These are phyloP conservation scores for Chelonus formosanus DNA, from an alignment of 2,888 invertebrate genomes.

Conservation along the genomic window DNA sequence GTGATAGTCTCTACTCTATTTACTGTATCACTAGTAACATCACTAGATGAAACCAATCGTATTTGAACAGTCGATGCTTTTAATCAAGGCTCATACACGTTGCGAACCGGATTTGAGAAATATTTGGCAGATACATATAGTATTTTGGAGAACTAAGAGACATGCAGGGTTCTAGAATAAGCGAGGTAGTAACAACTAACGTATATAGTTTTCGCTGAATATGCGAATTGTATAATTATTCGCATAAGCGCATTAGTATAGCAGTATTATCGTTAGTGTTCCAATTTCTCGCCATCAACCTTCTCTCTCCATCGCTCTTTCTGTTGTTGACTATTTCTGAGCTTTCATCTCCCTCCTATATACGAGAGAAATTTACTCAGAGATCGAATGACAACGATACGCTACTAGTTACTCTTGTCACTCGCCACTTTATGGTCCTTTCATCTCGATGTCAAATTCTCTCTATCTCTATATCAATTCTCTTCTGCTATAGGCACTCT, in stretches of 20 bases:
- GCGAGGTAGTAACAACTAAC: neutral
- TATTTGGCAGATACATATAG: too few species aligned
- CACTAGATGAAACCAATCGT: too few species aligned
- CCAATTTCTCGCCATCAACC: conserved; percentile 18
- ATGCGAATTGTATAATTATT: conserved; percentile 36
- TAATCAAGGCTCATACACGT: too few species aligned
- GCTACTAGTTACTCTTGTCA: conserved; percentile 39
- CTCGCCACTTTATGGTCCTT: conserved; percentile 28
- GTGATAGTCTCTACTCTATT: too few species aligned
- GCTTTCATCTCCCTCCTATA: conserved; percentile 29
- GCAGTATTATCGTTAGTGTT: conserved; percentile 34
- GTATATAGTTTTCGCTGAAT: conserved; percentile 28
- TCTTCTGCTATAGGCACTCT: neutral
- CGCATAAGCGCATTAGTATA: conserved; percentile 38
- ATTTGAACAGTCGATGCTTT: too few species aligned
- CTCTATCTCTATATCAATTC: too few species aligned
- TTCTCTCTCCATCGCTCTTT: conserved; percentile 23
- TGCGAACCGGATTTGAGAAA: too few species aligned
- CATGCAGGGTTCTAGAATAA: neutral
- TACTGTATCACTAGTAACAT: too few species aligned
- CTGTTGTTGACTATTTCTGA: neutral
- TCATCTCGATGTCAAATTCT: conserved; percentile 1
- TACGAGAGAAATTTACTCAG: conserved; percentile 33
- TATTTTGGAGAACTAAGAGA: too few species aligned
- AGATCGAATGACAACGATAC: conserved; percentile 38